Conservation (phyloP, 2,888 invertebrate genomes). For the Drosophila niveifrons region DNA sequence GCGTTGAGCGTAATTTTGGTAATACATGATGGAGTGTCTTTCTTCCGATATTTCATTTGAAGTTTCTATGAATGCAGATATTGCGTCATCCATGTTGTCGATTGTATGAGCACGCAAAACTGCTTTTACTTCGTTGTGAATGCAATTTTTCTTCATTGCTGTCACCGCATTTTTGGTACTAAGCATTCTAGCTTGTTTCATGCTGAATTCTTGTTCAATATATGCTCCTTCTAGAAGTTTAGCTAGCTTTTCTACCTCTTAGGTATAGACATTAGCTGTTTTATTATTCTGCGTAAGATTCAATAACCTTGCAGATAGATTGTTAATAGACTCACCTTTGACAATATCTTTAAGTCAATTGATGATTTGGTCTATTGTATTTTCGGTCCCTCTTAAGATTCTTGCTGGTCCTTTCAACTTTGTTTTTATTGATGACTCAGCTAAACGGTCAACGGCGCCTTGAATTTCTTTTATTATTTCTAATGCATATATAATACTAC, state of each 20-base stretch:
- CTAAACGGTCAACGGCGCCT: slow-evolving; percentile 1
- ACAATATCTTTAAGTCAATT: neutral
- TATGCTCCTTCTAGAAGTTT: slow-evolving; percentile 1
- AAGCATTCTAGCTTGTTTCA: slow-evolving; percentile 1
- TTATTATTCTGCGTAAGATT: slow-evolving; percentile 4
- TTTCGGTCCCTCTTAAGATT: neutral
- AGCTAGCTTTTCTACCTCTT: slow-evolving; percentile 5
- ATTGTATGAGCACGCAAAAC: neutral
- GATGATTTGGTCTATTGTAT: slow-evolving; percentile 2
- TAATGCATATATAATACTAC: slow-evolving; percentile 17
- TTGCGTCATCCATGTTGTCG: slow-evolving; percentile 1
- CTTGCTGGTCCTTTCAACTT: neutral
- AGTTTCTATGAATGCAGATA: neutral
- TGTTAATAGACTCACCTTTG: slow-evolving; percentile 5
- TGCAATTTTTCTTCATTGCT: slow-evolving; percentile 8
- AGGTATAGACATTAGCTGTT: slow-evolving; percentile 4
- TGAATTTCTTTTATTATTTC: slow-evolving; percentile 7
- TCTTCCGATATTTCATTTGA: neutral
- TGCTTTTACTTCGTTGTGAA: too few species aligned
- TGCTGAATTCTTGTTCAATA: slow-evolving; percentile 2
- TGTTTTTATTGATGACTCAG: neutral
- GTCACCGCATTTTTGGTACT: slow-evolving; percentile 4
- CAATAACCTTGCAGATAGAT: slow-evolving; percentile 7
- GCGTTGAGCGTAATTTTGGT: slow-evolving; percentile 14
- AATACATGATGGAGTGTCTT: slow-evolving; percentile 6